Evolutionary conservation across 2,888 invertebrate species (phyloP), one percentile per base, ranked within the genome.

Genomic region (Caenorhabditis sp.): DNA sequence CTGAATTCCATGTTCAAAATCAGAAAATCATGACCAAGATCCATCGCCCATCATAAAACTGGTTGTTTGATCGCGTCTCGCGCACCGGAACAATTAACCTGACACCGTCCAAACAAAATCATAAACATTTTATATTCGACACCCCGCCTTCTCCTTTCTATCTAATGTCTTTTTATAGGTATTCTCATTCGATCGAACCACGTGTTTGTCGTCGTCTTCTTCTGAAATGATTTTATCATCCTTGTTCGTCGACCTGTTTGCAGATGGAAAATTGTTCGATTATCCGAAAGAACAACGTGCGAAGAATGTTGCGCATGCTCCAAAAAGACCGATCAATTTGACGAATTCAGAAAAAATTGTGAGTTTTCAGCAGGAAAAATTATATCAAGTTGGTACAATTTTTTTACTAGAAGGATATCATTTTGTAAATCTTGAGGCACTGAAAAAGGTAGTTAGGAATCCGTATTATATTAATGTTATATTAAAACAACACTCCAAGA

Each of bases 241-340:
- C 20, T 63, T 69, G 25, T 74, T 74, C 60, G 61, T 53, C 21
- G 82, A 82, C 49, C 78, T 77, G 17, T 85, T 85, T 67, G 38
- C 31, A 10, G 5, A 31, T 7, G 31, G 73, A 1, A 81, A 81
- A 17, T 76, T 85, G 5, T 59, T 67, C 17, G 73, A 75, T 7
- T 78, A 71, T 66, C 84, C 85, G 1, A 65, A 56, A 21, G 71
- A 78, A 50, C 76, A 77, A 25, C 67, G 80, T 4, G 27, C 59
- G n/a, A 63, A 58, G 20, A 56, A 75, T 27, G 76, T 81, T n/a
- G 71, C 85, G 1, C 85, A 84, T 57, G 86, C 86, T 8, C 86
- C 86, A 8, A 81, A 77, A 27, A 58, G 86, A 36, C 78, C 81
- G 14, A 67, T 79, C 21, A 77, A 80, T 12, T 66, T 86, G 57